Evolutionary conservation across 2,888 invertebrate species (phyloP).

Genomic region (Macrophya alboannulata): DNA sequence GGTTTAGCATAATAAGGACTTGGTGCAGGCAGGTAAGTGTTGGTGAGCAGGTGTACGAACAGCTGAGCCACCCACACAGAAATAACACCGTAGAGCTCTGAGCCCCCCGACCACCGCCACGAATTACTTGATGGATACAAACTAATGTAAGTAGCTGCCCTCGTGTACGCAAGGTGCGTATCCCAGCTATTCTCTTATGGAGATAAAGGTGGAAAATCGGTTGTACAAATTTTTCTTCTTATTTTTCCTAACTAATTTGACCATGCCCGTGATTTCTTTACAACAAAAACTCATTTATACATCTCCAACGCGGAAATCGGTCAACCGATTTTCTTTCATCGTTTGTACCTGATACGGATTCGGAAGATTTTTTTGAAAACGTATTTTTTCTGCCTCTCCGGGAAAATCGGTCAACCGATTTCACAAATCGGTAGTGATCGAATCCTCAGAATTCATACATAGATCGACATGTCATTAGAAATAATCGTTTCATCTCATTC

Average conservation of each 20-base stretch:
- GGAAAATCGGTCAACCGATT: not conserved
- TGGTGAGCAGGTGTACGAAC: conserved; percentile 73
- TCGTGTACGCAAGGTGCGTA: conserved; percentile 55
- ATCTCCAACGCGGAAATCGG: not conserved
- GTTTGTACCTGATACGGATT: not conserved
- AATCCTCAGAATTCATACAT: not conserved
- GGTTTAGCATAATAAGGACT: conserved; percentile 46
- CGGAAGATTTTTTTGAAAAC: not conserved
- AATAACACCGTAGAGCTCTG: conserved; percentile 61
- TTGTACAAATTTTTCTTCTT: not conserved
- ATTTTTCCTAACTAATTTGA: not conserved
- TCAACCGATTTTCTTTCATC: not conserved
- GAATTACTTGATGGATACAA: conserved; percentile 55
- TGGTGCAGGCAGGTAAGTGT: conserved; percentile 49
- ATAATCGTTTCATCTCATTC: not conserved
- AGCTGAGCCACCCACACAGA: conserved; percentile 75
- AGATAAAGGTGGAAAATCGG: conserved; percentile 16
- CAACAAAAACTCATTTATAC: not conserved
- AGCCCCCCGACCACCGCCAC: not conserved
- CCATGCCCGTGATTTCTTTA: not conserved
- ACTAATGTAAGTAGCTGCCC: conserved; percentile 27
- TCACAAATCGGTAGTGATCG: not conserved
- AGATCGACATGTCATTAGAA: not conserved
- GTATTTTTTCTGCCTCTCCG: too few species aligned
- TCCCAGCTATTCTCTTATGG: not conserved